Conservation (phyloP, 2,888 invertebrate species). For the Drosophila mimetica region DNA sequence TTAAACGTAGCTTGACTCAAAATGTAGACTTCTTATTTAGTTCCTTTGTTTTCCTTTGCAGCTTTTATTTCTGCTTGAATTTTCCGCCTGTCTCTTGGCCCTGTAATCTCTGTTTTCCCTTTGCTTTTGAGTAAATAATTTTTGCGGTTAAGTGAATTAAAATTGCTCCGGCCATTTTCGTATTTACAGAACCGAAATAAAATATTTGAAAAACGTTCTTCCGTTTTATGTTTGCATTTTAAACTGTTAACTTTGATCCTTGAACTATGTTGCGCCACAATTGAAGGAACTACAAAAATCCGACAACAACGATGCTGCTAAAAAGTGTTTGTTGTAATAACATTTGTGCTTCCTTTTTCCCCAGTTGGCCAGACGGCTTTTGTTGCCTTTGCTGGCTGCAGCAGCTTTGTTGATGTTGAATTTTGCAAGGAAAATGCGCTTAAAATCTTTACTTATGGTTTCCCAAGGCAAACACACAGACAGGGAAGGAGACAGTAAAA, state of each 20-base stretch:
- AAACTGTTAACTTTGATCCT: slow-evolving; percentile 35
- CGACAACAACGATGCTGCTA: slow-evolving; percentile 17
- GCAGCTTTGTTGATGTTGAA: slow-evolving; percentile 48
- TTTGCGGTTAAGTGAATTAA: slow-evolving; percentile 50
- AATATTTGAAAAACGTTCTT: slow-evolving; percentile 18
- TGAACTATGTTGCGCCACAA: slow-evolving; percentile 13
- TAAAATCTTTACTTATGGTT: slow-evolving; percentile 77
- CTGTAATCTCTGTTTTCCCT: not conserved
- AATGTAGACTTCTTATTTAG: slow-evolving; percentile 12
- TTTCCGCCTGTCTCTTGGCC: slow-evolving; percentile 33
- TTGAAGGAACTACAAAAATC: slow-evolving; percentile 13
- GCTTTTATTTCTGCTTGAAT: slow-evolving; percentile 2
- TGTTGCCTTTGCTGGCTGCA: slow-evolving; percentile 26
- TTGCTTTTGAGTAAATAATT: slow-evolving; percentile 49
- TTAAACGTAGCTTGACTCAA: slow-evolving; percentile 7
- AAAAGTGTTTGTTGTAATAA: slow-evolving; percentile 40
- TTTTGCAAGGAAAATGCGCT: slow-evolving; percentile 65
- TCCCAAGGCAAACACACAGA: slow-evolving; percentile 48
- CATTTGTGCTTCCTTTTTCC: slow-evolving; percentile 37
- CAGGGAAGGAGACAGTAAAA: slow-evolving; percentile 19
- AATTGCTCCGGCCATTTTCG: slow-evolving; percentile 26
- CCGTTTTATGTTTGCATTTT: slow-evolving; percentile 30
- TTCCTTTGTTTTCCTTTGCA: not conserved
- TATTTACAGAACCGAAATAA: slow-evolving; percentile 28
- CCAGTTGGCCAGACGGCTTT: slow-evolving; percentile 33